phyloP scores from a whole-genome alignment of 2,113 vertebrate genomes.

The Apaloderma vittatum region DNA sequence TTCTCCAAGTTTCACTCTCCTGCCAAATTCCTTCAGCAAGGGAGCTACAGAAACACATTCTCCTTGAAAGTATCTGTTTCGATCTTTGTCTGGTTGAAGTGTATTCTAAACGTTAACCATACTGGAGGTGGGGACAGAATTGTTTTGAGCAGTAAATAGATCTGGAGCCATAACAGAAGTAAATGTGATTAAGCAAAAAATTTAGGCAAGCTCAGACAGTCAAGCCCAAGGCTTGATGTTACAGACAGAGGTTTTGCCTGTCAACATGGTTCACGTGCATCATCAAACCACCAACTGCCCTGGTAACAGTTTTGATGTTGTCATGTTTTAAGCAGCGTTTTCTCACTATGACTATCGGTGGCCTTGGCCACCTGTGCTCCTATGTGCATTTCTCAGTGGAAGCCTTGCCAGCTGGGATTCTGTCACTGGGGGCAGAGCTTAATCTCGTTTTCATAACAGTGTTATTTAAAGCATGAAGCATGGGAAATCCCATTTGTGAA shows the following conservation, averaged over 20 bases:
- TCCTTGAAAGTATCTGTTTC: neutral
- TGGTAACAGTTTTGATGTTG: neutral
- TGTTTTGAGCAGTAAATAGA: neutral
- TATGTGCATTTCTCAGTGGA: neutral
- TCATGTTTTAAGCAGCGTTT: neutral
- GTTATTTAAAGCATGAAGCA: conserved; percentile 5
- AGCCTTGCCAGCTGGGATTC: conserved; percentile 12
- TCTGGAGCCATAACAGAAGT: neutral
- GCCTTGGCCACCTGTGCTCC: neutral
- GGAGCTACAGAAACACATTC: neutral
- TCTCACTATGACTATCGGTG: neutral
- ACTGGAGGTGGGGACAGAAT: neutral
- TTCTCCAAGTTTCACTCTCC: neutral
- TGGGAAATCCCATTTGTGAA: neutral
- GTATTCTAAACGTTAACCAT: neutral
- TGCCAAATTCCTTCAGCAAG: conserved; percentile 1
- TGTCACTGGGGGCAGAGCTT: neutral
- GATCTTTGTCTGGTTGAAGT: neutral
- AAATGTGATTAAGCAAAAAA: neutral
- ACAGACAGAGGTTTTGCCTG: neutral
- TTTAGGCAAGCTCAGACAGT: neutral
- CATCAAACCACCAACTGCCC: neutral
- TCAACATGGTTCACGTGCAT: neutral
- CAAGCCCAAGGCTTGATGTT: neutral
- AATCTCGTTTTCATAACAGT: neutral